Evolutionary conservation across 2,797 vertebrate species (phyloP), one percentile per base, ranked within the genome.

Genomic region (Bradypodion ventrale): DNA sequence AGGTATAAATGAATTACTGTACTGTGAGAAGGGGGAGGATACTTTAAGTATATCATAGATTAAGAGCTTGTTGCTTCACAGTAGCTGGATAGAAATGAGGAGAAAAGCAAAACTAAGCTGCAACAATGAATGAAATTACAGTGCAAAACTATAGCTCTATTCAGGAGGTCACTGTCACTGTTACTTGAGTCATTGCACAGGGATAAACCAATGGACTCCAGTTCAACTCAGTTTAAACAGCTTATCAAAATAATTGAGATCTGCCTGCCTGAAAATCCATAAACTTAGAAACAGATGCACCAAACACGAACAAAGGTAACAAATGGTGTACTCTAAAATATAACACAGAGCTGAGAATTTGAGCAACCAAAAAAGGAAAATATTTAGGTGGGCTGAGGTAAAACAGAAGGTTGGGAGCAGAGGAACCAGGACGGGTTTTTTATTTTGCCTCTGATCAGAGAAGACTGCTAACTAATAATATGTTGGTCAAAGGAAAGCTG

Each of bases 401-500:
- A 65, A 80, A 56, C 4, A 42, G 32, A 81, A 35, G 44, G 56
- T 5, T 0, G 13, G 63, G 0, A 69, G 1, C 7, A 84, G 46
- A 16, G 27, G 63, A 29, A 77, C 25, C 44, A 78, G 23, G 77
- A 49, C 0, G 35, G 35, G 10, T 32, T 21, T 78, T 69, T 7
- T 0, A 80, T 87, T n/a, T 75, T 69, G 75, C 60, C 32, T n/a
- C 27, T 35, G 13, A 0, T 44, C 29, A 10, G 85, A 84, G 40
- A 59, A 74, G 76, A 78, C 9, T 25, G 27, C 37, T 77, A 10
- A 35, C 13, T 5, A 60, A 44, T 49, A 63, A 62, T 32, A 80
- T 68, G 25, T 1, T 65, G 32, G 32, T 63, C 5, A 23, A 40
- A 29, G 35, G 65, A 72, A 82, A 88, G 66, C 35, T 44, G 96